A percentile compares a stretch with the other conserved stretches of the same genome.
Evolutionary conservation across 2,888 invertebrate genomes (phyloP).

Genomic region (Meteorus cinctellus): DNA sequence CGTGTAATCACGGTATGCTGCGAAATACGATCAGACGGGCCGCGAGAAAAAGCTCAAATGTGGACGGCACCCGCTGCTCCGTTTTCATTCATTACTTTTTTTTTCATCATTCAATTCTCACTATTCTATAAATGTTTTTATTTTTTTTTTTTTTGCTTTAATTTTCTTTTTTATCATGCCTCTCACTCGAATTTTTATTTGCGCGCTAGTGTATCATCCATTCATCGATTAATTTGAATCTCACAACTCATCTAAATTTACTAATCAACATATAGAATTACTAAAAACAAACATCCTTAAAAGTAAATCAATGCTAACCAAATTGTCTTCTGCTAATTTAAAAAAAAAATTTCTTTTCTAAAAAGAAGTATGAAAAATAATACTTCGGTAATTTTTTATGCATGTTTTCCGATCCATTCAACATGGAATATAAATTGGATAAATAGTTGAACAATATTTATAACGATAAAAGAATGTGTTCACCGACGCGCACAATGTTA

Average conservation of each 20-base stretch:
- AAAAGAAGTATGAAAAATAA: slow-evolving; percentile 33
- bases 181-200: slow-evolving; percentile 9
- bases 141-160: not conserved
- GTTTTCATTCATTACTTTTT: not conserved
- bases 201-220: slow-evolving; percentile 5
- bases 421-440: slow-evolving; percentile 9
- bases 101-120: too few species aligned
- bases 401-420: not conserved
- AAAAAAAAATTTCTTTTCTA: not conserved
- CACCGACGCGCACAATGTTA: slow-evolving; percentile 6
- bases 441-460: slow-evolving; percentile 17
- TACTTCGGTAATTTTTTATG: slow-evolving; percentile 19
- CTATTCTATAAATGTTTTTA: slow-evolving; percentile 41
- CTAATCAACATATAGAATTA: slow-evolving; percentile 13
- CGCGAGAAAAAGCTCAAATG: slow-evolving; percentile 65
- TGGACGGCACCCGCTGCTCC: slow-evolving; percentile 67
- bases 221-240: not conserved
- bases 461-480: not conserved
- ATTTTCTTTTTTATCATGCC: not conserved
- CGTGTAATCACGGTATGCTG: slow-evolving; percentile 59
- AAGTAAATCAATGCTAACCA: not conserved
- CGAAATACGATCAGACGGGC: slow-evolving; percentile 58
- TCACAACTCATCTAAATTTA: not conserved
- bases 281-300: slow-evolving; percentile 9
- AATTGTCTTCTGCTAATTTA: not conserved